Percentiles rank a stretch among this genome's conserved stretches.
Evolutionary conservation across 2,888 invertebrate species (phyloP).

Genomic region (Nymphalis urticae): DNA sequence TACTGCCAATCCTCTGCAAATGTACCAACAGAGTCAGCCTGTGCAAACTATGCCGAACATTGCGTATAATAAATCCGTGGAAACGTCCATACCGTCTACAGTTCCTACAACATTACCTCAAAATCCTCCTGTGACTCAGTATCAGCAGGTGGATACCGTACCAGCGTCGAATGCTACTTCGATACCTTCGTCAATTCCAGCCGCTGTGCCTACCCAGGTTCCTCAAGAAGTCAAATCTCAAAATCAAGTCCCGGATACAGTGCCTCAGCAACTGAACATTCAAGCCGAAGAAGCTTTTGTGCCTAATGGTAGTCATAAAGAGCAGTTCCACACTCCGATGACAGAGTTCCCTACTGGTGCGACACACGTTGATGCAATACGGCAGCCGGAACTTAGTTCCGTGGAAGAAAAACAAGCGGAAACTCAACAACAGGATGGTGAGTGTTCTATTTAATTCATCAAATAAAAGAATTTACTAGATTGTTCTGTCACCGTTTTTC

Average conservation of each 20-base stretch:
- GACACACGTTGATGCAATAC: conserved; percentile 57
- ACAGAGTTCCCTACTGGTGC: conserved; percentile 67
- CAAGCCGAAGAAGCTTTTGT: conserved; percentile 58
- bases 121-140: conserved; percentile 44
- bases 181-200: conserved; percentile 34
- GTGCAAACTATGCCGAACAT: conserved; percentile 53
- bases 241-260: conserved; percentile 48
- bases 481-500: too few species aligned
- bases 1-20: conserved; percentile 71
- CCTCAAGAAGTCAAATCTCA: conserved; percentile 29
- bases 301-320: conserved; percentile 60
- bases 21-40: conserved; percentile 64
- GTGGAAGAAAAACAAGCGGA: conserved; percentile 71
- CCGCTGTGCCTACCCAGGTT: conserved; percentile 32
- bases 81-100: conserved; percentile 46
- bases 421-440: conserved; percentile 61
- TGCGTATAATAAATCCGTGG: conserved; percentile 47
- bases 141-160: conserved; percentile 46
- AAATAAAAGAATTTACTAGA: too few species aligned
- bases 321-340: conserved; percentile 75
- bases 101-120: conserved; percentile 45
- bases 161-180: conserved; percentile 47
- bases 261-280: conserved; percentile 61
- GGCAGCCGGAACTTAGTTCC: conserved; percentile 66
- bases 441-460: conserved; percentile 32